Conservation (phyloP, 2,113 vertebrate genomes). For the Lutjanus erythropterus region DNA sequence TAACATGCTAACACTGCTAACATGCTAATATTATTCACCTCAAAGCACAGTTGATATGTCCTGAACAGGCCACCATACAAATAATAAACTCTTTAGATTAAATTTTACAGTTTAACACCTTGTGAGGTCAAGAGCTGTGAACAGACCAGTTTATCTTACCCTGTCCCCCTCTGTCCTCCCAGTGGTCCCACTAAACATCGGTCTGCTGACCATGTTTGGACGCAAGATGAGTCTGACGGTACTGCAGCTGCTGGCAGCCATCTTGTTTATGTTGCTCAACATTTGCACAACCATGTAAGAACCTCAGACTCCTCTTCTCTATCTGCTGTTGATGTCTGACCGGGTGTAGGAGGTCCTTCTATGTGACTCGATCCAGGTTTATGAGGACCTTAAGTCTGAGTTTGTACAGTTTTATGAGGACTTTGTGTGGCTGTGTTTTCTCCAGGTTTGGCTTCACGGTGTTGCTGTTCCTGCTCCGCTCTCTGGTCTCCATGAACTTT, state of each 20-base stretch:
- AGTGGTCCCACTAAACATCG: constrained; percentile 94
- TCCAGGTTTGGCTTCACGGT: constrained; percentile 87
- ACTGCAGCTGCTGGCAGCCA: constrained; percentile 87
- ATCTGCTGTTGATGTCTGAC: background rate
- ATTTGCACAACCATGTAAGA: constrained; percentile 92
- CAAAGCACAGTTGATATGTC: background rate
- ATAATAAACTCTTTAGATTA: background rate
- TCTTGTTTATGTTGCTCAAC: constrained; percentile 93
- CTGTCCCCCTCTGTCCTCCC: background rate
- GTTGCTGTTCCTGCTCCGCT: constrained; percentile 92
- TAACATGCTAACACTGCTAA: no score
- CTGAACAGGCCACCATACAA: background rate
- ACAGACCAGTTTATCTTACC: background rate
- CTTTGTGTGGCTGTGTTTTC: background rate
- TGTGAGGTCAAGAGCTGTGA: background rate
- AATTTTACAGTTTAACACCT: background rate
- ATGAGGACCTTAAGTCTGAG: no score
- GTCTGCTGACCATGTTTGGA: constrained; percentile 89
- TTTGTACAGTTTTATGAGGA: no score
- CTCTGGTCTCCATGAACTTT: constrained; percentile 95
- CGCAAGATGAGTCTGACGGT: constrained; percentile 87
- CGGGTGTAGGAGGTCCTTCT: background rate
- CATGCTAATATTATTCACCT: no score
- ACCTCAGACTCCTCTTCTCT: background rate
- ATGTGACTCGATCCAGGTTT: background rate